Evolutionary conservation across 2,888 invertebrate species (phyloP).

Genomic region (Euspilapteryx auroguttella): DNA sequence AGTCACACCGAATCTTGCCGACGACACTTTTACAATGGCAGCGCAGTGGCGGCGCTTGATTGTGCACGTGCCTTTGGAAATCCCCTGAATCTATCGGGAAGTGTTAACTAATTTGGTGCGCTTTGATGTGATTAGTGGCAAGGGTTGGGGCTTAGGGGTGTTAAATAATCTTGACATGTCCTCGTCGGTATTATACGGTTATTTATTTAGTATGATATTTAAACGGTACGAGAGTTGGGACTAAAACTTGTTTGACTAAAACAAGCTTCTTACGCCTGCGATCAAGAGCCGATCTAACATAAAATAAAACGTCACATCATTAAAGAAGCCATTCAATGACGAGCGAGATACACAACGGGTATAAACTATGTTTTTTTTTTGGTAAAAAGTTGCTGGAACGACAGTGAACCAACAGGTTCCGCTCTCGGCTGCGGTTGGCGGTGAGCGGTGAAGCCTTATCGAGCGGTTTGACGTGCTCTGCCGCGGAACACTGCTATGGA

Average conservation of each 20-base stretch:
- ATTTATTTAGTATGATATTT: too few relatives aligned
- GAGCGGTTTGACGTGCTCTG: too few relatives aligned
- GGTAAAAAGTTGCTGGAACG: constrained; percentile 13
- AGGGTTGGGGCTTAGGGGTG: constrained; percentile 15
- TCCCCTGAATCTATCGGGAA: constrained; percentile 11
- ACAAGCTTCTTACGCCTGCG: too few relatives aligned
- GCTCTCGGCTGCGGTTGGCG: constrained; percentile 24
- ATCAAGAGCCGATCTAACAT: too few relatives aligned
- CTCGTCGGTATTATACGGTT: too few relatives aligned
- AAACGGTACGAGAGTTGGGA: too few relatives aligned
- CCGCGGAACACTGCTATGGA: too few relatives aligned
- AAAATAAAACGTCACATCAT: not conserved
- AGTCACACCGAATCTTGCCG: too few relatives aligned
- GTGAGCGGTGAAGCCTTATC: constrained; percentile 33
- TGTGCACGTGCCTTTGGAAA: constrained; percentile 10
- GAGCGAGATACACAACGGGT: too few relatives aligned
- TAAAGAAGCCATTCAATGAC: constrained; percentile 3
- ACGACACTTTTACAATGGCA: constrained; percentile 21
- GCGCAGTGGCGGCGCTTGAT: not conserved
- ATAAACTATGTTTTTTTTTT: too few relatives aligned
- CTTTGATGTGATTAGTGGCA: constrained; percentile 29
- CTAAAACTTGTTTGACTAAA: too few relatives aligned
- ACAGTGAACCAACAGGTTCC: constrained; percentile 27
- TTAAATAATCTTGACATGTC: too few relatives aligned
- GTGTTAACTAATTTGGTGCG: constrained; percentile 35